Base-by-base conservation (phyloP, 2,113 vertebrate species). In the Bolborhynchus lineola region DNA sequence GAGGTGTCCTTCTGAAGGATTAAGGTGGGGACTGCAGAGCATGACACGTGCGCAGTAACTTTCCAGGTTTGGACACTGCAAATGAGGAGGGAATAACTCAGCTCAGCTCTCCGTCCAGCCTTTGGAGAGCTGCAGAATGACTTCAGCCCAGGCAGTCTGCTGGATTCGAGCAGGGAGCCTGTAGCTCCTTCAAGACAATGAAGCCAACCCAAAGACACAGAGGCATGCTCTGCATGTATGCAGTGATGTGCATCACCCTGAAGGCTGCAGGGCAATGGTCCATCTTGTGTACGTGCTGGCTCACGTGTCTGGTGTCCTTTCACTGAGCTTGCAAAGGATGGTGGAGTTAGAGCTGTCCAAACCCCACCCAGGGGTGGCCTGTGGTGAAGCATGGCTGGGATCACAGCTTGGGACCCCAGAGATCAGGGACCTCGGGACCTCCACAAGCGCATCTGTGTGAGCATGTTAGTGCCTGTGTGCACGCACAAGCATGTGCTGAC, bases 371-470 rank as follows among this genome's bases (percentile, higher is more conserved):
- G 63, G 31, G 69, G 59, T 28, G 41, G 26, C 28, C 26, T n/a
- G 52, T 2, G 2, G 62, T 1, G 1, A 47, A 75, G 19, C 3
- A 0, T 8, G 46, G 11, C n/a, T 1, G 2, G 39, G 52, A 20
- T 37, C 7, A 8, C n/a, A 82, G 47, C n/a, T 31, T 3, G 13
- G 17, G 62, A 62, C 21, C 31, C 39, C 28, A n/a, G 55, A 75
- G 68, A 44, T 20, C 16, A 10, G n/a, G 18, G 10, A 24, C 25
- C 20, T 26, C 0, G 9, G 39, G 47, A 74, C n/a, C 37, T n/a
- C 42, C 28, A 29, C 0, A 7, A 57, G 15, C 7, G 33, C 7
- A 2, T 59, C n/a, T 44, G 16, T n/a, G 37, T 20, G 25, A 3
- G 5, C 24, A n/a, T 21, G n/a, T 18, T 29, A 35, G 41, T 17